Base-by-base conservation (phyloP, 2,113 vertebrate species). In the Thomomys bottae region DNA sequence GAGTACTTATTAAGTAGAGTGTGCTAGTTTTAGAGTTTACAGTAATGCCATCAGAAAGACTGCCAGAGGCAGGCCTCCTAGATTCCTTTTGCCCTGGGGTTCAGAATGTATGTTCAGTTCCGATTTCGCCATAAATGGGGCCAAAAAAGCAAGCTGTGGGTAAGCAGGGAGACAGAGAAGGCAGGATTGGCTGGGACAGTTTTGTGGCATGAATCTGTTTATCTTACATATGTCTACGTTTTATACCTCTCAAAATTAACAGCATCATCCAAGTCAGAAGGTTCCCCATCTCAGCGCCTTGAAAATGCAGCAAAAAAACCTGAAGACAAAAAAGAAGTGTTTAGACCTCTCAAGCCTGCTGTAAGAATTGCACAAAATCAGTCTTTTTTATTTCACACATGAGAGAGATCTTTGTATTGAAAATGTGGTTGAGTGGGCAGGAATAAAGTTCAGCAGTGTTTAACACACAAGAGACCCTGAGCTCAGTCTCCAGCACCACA, bases 251-350 rank as follows among this genome's bases (percentile, higher is more conserved):
- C 92, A 70, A 32, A 87, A 32, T 26, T 11, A 54, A 87, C 96
- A 99, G 99, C 99, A 49, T 99, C 99, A 12, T 99, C 99, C 95
- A 99, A 99, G 97, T 99, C 99, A 5, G 99, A 99, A 97, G 99
- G 99, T 40, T 99, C 99, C 0, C 98, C 99, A 84, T 98, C 98
- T 0, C 99, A 99, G 66, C 98, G 98, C 89, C 98, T 98, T 63
- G 99, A 99, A 97, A 98, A 97, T 85, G 98, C 97, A 96, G 97
- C 96, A 88, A 99, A 99, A 98, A 99, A 99, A 71, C 92, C 98
- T 7, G 99, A 99, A 95, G 99, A 99, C 92, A 99, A 98, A 95
- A 99, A 98, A 95, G 99, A 99, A 96, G 96, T 98, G 94, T 98
- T 98, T 87, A 98, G 98, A 97, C 98, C 99, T 12, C 94, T 96